Evolutionary conservation across 2,797 vertebrate species (phyloP).

Genomic region (Crocodylus rhombifer): DNA sequence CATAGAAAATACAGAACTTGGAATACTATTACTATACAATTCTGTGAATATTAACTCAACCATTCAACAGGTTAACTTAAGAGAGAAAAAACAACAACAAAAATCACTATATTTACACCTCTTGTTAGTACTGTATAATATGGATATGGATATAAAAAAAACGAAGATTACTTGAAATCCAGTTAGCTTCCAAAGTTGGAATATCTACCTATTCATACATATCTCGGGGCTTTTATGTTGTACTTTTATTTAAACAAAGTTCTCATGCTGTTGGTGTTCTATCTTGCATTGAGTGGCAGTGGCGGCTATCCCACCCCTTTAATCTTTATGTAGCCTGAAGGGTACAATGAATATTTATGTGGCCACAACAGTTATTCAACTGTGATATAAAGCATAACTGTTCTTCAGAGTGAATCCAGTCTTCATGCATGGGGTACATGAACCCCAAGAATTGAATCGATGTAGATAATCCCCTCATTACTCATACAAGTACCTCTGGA

Average conservation of each 20-base stretch:
- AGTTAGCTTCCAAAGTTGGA: neutral
- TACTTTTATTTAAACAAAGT: neutral
- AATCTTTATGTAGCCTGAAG: too few species aligned
- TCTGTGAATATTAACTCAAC: neutral
- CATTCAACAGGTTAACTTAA: neutral
- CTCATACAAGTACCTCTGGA: too few species aligned
- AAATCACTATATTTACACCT: neutral
- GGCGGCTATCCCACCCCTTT: neutral
- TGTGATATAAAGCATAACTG: too few species aligned
- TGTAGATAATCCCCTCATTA: too few species aligned
- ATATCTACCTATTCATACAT: neutral
- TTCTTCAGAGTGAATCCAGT: too few species aligned
- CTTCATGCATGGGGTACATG: too few species aligned
- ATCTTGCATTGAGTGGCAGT: too few species aligned
- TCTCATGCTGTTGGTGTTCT: too few species aligned
- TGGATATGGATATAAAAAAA: neutral
- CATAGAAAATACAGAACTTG: neutral
- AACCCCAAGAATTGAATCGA: too few species aligned
- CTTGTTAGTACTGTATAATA: neutral
- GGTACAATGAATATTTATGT: too few species aligned
- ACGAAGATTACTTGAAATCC: neutral
- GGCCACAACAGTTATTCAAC: too few species aligned
- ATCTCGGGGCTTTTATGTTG: neutral
- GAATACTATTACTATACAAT: neutral
- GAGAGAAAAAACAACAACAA: neutral